Evolutionary conservation across 2,888 invertebrate genomes (phyloP), one percentile per base, ranked within the genome.

Genomic region (Antitype chi): DNA sequence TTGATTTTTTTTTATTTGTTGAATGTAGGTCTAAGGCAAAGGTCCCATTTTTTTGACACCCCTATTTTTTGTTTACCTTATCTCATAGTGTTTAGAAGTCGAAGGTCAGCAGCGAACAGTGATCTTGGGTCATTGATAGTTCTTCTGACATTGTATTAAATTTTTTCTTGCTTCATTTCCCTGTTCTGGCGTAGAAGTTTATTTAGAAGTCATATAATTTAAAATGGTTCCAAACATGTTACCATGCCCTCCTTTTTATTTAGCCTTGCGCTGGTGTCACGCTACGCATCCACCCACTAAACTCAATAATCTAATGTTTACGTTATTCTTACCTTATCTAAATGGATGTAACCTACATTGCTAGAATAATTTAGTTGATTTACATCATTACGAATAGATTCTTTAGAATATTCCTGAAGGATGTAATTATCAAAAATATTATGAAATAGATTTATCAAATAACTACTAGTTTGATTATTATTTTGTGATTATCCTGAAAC

Each of bases 281-380:
- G n/a, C 47, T 28, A 55, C 57, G 53, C 17, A 57, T 85, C 85
- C 82, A 75, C 85, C 82, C 82, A 80, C 71, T 55, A 75, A 69
- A 69, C 28, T 8, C 0, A 59, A 32, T 70, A 52, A 72, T 79
- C 59, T 9, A 32, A 81, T 82, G 71, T 72, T 75, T 71, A 75
- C 17, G 0, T 75, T 62, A 63, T 66, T 69, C n/a, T 11, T 23
- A 63, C 23, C 25, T 60, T 85, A 82, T 85, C 59, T 81, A 32
- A 62, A 62, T 81, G 25, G 63, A 11, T 49, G 38, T 85, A 57
- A 71, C 85, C 81, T 60, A 82, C 13, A 70, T 82, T 80, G 5
- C 53, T 70, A 25, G 17, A 64, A 78, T 69, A 70, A 78, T 66
- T 59, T 43, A 68, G 57, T 79, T 63, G 57, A 55, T 15, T 55